Percentiles rank a stretch among this genome's conserved stretches.
phyloP scores from a whole-genome alignment of 2,797 vertebrate genomes.

The Carcharodon carcharias region DNA sequence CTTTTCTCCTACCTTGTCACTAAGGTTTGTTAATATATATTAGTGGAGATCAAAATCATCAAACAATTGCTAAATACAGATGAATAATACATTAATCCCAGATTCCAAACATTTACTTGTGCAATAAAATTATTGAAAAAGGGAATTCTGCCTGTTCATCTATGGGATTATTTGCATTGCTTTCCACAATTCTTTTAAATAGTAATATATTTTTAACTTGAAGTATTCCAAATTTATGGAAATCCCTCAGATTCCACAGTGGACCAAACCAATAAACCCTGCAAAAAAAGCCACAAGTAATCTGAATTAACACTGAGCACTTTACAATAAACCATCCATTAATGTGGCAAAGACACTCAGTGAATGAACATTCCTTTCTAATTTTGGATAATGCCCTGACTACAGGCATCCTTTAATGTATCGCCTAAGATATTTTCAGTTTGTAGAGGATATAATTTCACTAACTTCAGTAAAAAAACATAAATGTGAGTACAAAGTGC shows the following conservation, averaged over 20 bases:
- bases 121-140: background rate
- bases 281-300: background rate
- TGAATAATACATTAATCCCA: background rate
- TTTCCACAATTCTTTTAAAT: background rate
- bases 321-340: background rate
- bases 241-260: background rate
- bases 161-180: background rate
- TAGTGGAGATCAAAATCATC: background rate
- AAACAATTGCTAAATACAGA: background rate
- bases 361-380: background rate
- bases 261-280: background rate
- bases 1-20: background rate
- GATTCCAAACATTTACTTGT: background rate
- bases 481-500: background rate
- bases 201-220: background rate
- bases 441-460: background rate
- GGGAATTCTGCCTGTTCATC: background rate
- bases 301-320: background rate
- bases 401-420: background rate
- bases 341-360: background rate
- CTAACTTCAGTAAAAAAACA: background rate
- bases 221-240: background rate
- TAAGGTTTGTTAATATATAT: background rate
- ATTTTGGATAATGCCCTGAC: background rate
- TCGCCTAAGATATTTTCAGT: background rate